Evolutionary conservation across 2,888 invertebrate genomes (phyloP).

Genomic region (Phrixothrix hirtus): DNA sequence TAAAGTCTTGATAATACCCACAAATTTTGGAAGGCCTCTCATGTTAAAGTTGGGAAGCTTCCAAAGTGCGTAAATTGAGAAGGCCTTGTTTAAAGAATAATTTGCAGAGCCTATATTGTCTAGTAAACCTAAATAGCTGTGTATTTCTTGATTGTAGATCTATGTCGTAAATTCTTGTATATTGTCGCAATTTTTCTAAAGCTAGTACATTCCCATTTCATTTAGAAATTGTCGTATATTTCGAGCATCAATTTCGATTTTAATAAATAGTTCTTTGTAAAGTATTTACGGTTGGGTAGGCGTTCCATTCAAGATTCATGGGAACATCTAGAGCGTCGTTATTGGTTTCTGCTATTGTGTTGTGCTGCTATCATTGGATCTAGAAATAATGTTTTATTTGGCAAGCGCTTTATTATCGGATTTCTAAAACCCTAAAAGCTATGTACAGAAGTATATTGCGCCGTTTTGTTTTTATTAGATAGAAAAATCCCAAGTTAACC

Average conservation of each 20-base stretch:
- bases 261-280: conserved; percentile 46
- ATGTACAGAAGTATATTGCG: conserved; percentile 21
- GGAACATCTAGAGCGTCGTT: conserved; percentile 46
- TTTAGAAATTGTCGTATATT: conserved; percentile 40
- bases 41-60: no score
- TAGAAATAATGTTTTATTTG: conserved; percentile 35
- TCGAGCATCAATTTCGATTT: conserved; percentile 42
- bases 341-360: conserved; percentile 44
- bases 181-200: conserved; percentile 17
- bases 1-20: no score
- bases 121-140: no score
- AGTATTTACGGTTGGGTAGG: conserved; percentile 44
- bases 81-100: no score
- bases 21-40: no score
- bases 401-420: conserved; percentile 31
- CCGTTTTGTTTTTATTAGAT: not conserved
- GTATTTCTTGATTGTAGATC: not conserved
- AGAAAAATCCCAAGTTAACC: conserved; percentile 3
- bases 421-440: conserved; percentile 21
- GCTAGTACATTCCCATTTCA: conserved; percentile 33
- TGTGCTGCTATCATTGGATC: conserved; percentile 33
- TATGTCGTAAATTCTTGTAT: conserved; percentile 3
- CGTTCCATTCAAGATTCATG: conserved; percentile 52
- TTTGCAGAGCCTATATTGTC: no score
- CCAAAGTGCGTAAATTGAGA: no score